These are phyloP conservation scores for Melanophora roralis DNA, from an alignment of 2,888 invertebrate genomes.

Conservation along the genomic window DNA sequence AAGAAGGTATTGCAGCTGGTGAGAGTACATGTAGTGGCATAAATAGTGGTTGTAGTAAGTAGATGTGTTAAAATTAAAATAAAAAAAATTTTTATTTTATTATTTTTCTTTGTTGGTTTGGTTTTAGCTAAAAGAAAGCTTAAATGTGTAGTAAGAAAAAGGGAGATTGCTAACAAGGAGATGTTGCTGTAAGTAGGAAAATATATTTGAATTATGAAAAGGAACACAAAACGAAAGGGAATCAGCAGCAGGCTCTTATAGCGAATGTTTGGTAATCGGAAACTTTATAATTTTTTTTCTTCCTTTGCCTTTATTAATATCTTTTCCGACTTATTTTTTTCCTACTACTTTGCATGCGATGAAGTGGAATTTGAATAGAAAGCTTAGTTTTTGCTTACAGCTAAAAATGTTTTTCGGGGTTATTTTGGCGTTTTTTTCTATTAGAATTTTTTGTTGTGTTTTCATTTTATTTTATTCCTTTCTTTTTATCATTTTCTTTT, in stretches of 20 bases:
- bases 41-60: constrained; percentile 37
- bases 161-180: constrained; percentile 31
- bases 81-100: constrained; percentile 11
- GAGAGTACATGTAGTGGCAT: constrained; percentile 8
- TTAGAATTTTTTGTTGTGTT: not conserved
- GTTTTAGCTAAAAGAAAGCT: constrained; percentile 55
- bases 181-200: constrained; percentile 31
- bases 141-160: constrained; percentile 4
- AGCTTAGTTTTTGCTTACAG: constrained; percentile 76
- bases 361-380: constrained; percentile 76
- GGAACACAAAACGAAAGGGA: constrained; percentile 7
- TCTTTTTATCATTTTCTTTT: constrained; percentile 49
- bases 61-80: constrained; percentile 26
- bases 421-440: constrained; percentile 51
- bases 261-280: constrained; percentile 60
- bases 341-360: constrained; percentile 64
- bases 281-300: constrained; percentile 44
- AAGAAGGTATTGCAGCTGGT: constrained; percentile 1
- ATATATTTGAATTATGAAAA: constrained; percentile 44
- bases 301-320: constrained; percentile 9
- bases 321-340: constrained; percentile 18
- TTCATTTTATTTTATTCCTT: constrained; percentile 47
- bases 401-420: constrained; percentile 66
- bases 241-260: constrained; percentile 70
- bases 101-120: constrained; percentile 48